Evolutionary conservation across 2,888 invertebrate species (phyloP).

Genomic region (Byasa hedistus): DNA sequence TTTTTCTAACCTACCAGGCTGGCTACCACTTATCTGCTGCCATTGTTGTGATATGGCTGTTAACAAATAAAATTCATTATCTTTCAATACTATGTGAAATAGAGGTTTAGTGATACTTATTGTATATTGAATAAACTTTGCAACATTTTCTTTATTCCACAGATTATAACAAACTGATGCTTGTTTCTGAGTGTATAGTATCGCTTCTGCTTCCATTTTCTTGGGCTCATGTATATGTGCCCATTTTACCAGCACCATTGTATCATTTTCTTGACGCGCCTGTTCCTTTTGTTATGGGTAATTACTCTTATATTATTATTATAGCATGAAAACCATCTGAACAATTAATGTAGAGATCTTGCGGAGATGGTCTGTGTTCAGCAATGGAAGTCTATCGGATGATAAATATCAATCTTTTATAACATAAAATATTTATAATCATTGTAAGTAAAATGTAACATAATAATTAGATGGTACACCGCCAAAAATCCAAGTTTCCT

Average conservation of each 20-base stretch:
- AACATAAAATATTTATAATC: too few relatives aligned
- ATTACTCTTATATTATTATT: conserved; percentile 32
- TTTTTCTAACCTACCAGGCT: too few relatives aligned
- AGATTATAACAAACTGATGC: conserved; percentile 97
- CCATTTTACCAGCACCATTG: conserved; percentile 95
- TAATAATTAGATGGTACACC: too few relatives aligned
- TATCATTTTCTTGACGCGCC: conserved; percentile 99
- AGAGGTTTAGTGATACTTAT: too few relatives aligned
- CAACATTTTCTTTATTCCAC: conserved; percentile 42
- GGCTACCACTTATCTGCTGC: not conserved
- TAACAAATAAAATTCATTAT: not conserved
- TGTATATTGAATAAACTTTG: too few relatives aligned
- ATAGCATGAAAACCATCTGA: not conserved
- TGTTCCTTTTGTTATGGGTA: conserved; percentile 99
- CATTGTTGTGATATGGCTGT: not conserved
- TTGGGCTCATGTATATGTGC: conserved; percentile 99
- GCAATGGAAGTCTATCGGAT: too few relatives aligned
- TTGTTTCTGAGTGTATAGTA: conserved; percentile 96
- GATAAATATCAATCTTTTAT: too few relatives aligned
- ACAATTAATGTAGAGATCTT: too few relatives aligned
- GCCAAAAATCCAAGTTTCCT: too few relatives aligned
- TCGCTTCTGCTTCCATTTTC: conserved; percentile 95
- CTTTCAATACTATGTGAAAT: too few relatives aligned
- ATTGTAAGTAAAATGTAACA: too few relatives aligned
- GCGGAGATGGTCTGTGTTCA: too few relatives aligned